Percentiles rank a stretch among this genome's conserved stretches.
These are phyloP conservation scores for Otolemur crassicaudatus DNA, from an alignment of 2,797 vertebrate genomes.

Conservation along the genomic window DNA sequence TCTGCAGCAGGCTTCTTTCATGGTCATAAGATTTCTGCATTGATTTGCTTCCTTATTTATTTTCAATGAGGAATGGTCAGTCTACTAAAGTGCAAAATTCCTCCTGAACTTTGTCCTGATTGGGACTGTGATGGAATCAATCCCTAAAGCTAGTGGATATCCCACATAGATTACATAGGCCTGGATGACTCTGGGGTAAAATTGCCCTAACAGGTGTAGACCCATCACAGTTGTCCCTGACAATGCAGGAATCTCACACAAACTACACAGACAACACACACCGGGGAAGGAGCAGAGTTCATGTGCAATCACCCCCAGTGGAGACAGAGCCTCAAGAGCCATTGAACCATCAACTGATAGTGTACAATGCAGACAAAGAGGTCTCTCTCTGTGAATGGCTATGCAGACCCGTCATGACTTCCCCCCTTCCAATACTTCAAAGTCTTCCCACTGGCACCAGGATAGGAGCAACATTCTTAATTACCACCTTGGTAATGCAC, in stretches of 20 bases:
- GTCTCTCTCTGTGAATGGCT: neutral
- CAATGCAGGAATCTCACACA: neutral
- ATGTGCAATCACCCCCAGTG: neutral
- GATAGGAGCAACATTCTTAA: neutral
- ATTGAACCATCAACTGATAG: rapidly evolving
- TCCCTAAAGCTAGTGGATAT: neutral
- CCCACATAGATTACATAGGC: neutral
- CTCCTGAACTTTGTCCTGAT: neutral
- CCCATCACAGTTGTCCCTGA: neutral
- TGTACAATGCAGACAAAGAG: neutral
- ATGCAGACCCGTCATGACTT: neutral
- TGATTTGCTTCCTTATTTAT: neutral
- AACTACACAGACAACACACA: neutral
- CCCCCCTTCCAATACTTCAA: neutral
- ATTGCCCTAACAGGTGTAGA: neutral
- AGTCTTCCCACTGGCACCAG: neutral
- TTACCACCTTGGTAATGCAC: neutral
- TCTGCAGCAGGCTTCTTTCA: neutral
- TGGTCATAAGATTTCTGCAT: neutral
- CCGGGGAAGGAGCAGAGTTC: neutral
- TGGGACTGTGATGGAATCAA: neutral
- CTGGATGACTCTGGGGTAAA: neutral
- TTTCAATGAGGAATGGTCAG: neutral
- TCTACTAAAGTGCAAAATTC: neutral
- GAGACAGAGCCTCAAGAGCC: neutral